Base-by-base conservation (phyloP, 2,797 vertebrate species). In the Phoebastria nigripes region DNA sequence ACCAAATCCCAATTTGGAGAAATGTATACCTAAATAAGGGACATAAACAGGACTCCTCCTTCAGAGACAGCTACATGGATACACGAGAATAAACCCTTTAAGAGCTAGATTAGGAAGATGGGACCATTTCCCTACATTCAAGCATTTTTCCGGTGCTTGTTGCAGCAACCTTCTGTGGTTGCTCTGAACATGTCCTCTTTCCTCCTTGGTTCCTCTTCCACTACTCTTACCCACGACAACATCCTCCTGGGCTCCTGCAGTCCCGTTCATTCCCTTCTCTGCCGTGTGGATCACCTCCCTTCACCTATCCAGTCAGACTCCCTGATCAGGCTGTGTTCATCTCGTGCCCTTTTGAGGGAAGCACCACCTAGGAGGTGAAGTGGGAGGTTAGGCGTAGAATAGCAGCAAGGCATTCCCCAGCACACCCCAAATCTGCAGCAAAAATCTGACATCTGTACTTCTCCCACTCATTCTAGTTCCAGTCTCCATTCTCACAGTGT, bases 1-100 rank as follows among this genome's bases (percentile, higher is more conserved):
- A 84, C 47, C 81, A 82, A 93, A 94, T 55, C 78, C 19, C 71
- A 74, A 2, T 92, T 87, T 92, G 63, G 41, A 77, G 83, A 84
- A 89, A 82, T 9, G 7, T 37, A 12, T 31, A 72, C 46, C 54
- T 89, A 73, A 86, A 71, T 42, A 78, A 90, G 67, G 47, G 70
- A 25, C 47, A 77, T 25, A 59, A 73, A 73, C 47, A 76, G 49
- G 87, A 79, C n/a, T 54, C 44, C 28, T 78, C 72, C 62, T 92
- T 70, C 82, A 72, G 47, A 44, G 56, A 26, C 62, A 81, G 51
- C 52, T 49, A 71, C 8, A 11, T 2, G 16, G 51, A 37, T 42
- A 67, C 26, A 35, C 0, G 1, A 70, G 66, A 65, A 73, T n/a
- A 79, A 90, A 67, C 37, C 39, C 63, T 65, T 59, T 9, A 58